Evolutionary conservation across 2,113 vertebrate species (phyloP).

Genomic region (Patagioenas fasciata): DNA sequence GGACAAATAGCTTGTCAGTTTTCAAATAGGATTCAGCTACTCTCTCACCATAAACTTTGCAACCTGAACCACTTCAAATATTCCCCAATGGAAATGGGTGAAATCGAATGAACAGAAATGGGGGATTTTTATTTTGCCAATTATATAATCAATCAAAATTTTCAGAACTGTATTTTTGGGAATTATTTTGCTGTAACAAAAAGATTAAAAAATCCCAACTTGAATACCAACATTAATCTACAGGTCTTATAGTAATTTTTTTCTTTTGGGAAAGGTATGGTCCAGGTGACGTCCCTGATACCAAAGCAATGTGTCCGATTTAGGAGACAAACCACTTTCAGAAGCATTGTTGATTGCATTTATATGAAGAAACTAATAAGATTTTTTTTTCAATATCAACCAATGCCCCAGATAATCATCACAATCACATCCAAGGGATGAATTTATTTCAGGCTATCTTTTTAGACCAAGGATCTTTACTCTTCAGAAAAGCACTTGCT

Average conservation of each 20-base stretch:
- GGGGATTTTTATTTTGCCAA: neutral
- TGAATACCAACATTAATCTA: neutral
- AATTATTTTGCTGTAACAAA: neutral
- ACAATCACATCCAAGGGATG: neutral
- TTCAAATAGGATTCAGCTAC: neutral
- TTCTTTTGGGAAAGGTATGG: neutral
- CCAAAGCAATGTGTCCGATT: neutral
- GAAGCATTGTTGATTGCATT: neutral
- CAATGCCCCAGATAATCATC: neutral
- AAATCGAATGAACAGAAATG: neutral
- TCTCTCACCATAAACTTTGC: neutral
- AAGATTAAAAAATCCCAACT: neutral
- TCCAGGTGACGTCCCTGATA: neutral
- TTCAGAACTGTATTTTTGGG: neutral
- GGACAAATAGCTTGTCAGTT: neutral
- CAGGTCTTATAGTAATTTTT: accelerated
- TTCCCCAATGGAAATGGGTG: neutral
- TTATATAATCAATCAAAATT: neutral
- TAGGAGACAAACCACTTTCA: neutral
- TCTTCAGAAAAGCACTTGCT: neutral
- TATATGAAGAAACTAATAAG: neutral
- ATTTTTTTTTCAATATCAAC: neutral
- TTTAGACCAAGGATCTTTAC: neutral
- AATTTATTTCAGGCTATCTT: neutral
- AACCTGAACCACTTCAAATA: neutral